Conservation (phyloP, 2,888 invertebrate species). For the Coenonympha glycerion region DNA sequence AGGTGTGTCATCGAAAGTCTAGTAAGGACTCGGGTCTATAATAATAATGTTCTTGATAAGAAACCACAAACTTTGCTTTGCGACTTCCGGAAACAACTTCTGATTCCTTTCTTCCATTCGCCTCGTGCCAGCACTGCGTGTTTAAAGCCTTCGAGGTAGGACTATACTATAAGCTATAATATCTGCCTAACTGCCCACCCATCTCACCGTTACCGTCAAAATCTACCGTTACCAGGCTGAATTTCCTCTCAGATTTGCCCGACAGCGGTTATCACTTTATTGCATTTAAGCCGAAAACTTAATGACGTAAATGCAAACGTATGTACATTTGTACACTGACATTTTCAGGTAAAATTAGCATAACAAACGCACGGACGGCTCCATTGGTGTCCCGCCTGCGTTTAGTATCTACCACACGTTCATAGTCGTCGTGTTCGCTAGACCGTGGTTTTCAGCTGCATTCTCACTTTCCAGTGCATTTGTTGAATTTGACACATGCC, state of each 20-base stretch:
- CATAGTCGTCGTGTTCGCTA: constrained; percentile 50
- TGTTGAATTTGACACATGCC: constrained; percentile 33
- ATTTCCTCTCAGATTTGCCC: background rate
- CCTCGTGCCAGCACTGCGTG: no score
- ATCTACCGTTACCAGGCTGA: no score
- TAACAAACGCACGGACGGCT: constrained; percentile 35
- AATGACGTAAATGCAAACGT: constrained; percentile 17
- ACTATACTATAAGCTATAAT: no score
- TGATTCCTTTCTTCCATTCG: no score
- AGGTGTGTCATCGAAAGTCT: no score
- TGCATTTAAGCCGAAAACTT: constrained; percentile 2
- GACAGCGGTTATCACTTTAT: background rate
- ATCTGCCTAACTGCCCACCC: no score
- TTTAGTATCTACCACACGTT: constrained; percentile 65
- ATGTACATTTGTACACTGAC: constrained; percentile 2
- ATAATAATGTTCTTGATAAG: no score
- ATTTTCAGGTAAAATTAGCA: constrained; percentile 34
- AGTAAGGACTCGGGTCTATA: no score
- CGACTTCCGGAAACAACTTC: no score
- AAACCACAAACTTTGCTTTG: no score
- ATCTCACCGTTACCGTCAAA: no score
- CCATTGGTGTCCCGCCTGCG: constrained; percentile 21
- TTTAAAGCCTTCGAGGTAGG: no score
- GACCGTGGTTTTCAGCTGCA: constrained; percentile 58
- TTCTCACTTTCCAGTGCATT: constrained; percentile 42